Base-by-base conservation (phyloP, 2,888 invertebrate species). In the Anagyrus pseudococci region DNA sequence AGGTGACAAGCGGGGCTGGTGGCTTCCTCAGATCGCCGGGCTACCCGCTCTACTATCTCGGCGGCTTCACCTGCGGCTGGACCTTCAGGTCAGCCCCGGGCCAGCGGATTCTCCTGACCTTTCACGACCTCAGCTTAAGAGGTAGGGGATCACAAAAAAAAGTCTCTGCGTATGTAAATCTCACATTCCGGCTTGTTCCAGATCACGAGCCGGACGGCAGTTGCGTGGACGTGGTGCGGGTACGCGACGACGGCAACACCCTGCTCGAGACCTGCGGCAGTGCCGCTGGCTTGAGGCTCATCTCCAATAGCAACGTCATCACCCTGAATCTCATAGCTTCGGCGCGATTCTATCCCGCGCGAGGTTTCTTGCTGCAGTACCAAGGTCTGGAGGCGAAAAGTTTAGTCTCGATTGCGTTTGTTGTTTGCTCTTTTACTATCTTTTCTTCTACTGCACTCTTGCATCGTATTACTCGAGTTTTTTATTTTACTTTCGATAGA, bases 21-120 rank as follows among this genome's bases (percentile, higher is more conserved):
- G 81, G 82, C 33, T 79, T 78, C 55, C 73, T 78, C 17, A 82
- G 81, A 64, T 76, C 78, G 1, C 91, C 91, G 0, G 91, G 91
- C 7, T 92, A 91, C 79, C 91, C 92, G 0, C 84, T 88, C 70
- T 90, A 86, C 80, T 91, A 91, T 75, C 84, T 89, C 15, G 90
- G 89, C 0, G 86, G 86, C 41, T 79, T 76, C 75, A 79, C 85
- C 69, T 92, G 92, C 76, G 83, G 85, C 41, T 91, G 91, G 91
- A 84, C 83, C 64, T 83, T 92, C 58, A 81, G 81, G 47, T 87
- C 87, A 1, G 82, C 86, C 48, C 83, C 84, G 0, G 87, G 87
- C 62, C 89, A 90, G 75, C 84, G 83, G 71, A 84, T 92, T 58
- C 83, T 86, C 67, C 77, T 91, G 53, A 87, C 87, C 0, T 80